Conservation (phyloP, 1,140 invertebrate genomes). For the Hycleus cichorii region DNA sequence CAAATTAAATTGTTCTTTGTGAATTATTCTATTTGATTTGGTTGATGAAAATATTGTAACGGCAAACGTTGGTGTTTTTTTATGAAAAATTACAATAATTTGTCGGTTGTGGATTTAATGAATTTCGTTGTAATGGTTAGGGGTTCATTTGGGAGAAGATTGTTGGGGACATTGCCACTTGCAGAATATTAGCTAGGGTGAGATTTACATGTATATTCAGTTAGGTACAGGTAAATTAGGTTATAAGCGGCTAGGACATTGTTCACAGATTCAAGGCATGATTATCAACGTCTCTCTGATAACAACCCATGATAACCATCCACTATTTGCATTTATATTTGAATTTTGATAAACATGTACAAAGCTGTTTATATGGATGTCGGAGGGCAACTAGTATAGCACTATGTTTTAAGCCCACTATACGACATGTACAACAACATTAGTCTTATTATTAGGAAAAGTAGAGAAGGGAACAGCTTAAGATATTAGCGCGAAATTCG, state of each 20-base stretch:
- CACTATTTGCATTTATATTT: slow-evolving; percentile 35
- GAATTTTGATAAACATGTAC: slow-evolving; percentile 29
- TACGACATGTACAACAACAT: slow-evolving; percentile 12
- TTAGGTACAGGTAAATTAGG: slow-evolving; percentile 32
- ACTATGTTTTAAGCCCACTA: slow-evolving; percentile 11
- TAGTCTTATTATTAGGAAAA: slow-evolving; percentile 7
- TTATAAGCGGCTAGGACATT: slow-evolving; percentile 30
- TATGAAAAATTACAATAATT: too few relatives aligned
- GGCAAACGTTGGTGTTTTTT: too few relatives aligned
- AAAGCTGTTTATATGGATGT: slow-evolving; percentile 18
- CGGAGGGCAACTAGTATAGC: not conserved
- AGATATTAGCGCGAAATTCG: slow-evolving; percentile 12
- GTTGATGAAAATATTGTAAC: too few relatives aligned
- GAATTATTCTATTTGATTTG: too few relatives aligned
- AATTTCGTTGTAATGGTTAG: too few relatives aligned
- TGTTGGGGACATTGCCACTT: slow-evolving; percentile 1
- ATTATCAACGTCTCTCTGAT: slow-evolving; percentile 26
- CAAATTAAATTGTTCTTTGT: too few relatives aligned
- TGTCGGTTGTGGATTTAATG: too few relatives aligned
- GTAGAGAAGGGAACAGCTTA: slow-evolving; percentile 2
- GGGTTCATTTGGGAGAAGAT: too few relatives aligned
- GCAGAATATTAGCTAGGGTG: slow-evolving; percentile 11
- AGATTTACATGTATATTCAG: slow-evolving; percentile 35
- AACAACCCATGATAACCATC: slow-evolving; percentile 26
- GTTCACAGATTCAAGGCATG: slow-evolving; percentile 25